Evolutionary conservation across 2,888 invertebrate species (phyloP).

Genomic region (Gymnocheta viridis): DNA sequence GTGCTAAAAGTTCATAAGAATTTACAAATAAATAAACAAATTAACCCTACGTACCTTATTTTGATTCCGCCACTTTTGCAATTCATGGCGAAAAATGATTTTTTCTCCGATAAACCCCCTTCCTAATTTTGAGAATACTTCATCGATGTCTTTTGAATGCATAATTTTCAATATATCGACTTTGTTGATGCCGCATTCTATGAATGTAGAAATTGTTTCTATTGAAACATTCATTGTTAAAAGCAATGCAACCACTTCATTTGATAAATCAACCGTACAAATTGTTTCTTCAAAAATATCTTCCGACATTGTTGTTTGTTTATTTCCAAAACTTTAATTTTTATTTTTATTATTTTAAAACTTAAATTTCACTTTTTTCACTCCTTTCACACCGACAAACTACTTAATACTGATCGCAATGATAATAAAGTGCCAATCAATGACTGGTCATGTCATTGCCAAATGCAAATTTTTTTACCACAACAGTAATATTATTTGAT

Average conservation of each 20-base stretch:
- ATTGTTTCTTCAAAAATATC: constrained; percentile 21
- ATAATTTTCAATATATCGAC: constrained; percentile 29
- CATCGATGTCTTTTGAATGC: constrained; percentile 35
- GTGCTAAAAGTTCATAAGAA: constrained; percentile 32
- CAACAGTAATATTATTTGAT: not conserved
- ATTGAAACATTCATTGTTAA: constrained; percentile 23
- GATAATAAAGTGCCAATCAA: constrained; percentile 16
- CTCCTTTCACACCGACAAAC: constrained; percentile 11
- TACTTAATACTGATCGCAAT: constrained; percentile 25
- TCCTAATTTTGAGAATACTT: constrained; percentile 24
- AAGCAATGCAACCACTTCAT: constrained; percentile 23
- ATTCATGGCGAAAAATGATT: constrained; percentile 20
- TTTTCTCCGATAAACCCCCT: constrained; percentile 19
- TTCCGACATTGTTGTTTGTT: constrained; percentile 30
- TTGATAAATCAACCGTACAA: constrained; percentile 21
- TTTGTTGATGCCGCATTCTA: constrained; percentile 22
- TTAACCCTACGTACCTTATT: constrained; percentile 19
- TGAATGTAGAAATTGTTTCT: constrained; percentile 30
- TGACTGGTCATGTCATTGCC: constrained; percentile 10
- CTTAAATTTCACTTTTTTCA: constrained; percentile 2
- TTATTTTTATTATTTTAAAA: constrained; percentile 33
- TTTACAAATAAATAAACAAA: constrained; percentile 16
- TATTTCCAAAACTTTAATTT: constrained; percentile 27
- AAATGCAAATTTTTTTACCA: constrained; percentile 18
- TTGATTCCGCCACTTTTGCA: constrained; percentile 22